phyloP scores from a whole-genome alignment of 2,888 invertebrate species.

The Crematogaster levior region DNA sequence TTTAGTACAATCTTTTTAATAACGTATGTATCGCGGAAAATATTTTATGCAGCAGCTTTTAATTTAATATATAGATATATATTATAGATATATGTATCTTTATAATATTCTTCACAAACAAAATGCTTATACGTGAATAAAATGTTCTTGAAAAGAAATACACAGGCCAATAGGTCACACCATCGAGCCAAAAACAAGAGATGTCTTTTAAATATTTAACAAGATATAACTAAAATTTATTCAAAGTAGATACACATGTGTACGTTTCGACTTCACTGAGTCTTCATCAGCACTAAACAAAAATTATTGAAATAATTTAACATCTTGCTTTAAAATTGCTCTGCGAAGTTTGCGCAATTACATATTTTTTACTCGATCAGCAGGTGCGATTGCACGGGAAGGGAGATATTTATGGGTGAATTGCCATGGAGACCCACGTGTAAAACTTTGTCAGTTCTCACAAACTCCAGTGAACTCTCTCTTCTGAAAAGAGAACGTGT shows the following conservation, averaged over 20 bases:
- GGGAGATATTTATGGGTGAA: conserved; percentile 48
- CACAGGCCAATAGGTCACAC: no score
- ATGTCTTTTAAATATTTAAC: no score
- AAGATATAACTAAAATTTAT: no score
- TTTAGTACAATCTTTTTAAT: not conserved
- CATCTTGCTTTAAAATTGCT: no score
- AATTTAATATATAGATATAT: conserved; percentile 12
- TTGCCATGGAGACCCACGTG: conserved; percentile 66
- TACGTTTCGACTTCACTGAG: no score
- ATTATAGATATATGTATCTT: not conserved
- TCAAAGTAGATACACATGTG: no score
- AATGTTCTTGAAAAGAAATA: no score
- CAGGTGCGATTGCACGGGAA: conserved; percentile 43
- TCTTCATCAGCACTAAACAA: no score
- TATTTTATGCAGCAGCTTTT: not conserved
- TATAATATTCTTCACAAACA: not conserved
- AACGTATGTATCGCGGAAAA: not conserved
- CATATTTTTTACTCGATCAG: not conserved
- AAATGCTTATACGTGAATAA: not conserved
- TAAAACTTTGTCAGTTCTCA: not conserved
- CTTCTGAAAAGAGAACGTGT: not conserved
- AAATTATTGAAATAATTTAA: no score
- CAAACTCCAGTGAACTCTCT: conserved; percentile 2
- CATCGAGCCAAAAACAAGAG: no score
- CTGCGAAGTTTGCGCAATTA: not conserved